A percentile compares a stretch with the other conserved stretches of the same genome.
Conservation (phyloP, 64 coral and sea anemone species). For the Catalaphyllia jardinei region DNA sequence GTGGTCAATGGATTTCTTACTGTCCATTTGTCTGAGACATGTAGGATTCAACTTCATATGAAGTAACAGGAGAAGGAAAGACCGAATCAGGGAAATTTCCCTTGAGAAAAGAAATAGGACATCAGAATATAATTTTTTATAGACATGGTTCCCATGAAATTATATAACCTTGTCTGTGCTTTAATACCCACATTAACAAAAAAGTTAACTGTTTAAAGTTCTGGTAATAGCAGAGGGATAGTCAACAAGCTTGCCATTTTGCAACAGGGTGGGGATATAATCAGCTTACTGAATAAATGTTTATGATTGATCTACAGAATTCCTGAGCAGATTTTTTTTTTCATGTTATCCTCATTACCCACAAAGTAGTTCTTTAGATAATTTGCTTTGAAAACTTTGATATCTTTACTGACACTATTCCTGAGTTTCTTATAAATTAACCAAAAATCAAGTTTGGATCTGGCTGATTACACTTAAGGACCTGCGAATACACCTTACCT, state of each 20-base stretch:
- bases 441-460: conserved; percentile 6
- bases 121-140: too few species aligned
- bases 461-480: conserved; percentile 18
- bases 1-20: conserved; percentile 53
- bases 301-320: conserved; percentile 53
- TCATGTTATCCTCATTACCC: conserved; percentile 27
- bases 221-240: not conserved
- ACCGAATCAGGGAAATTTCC: not conserved
- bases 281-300: conserved; percentile 30
- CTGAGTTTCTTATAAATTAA: conserved; percentile 38
- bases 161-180: not conserved
- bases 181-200: not conserved
- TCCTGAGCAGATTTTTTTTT: conserved; percentile 53
- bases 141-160: not conserved
- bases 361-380: conserved; percentile 39
- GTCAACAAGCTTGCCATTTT: not conserved
- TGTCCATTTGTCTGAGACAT: conserved; percentile 52
- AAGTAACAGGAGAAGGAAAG: conserved; percentile 31
- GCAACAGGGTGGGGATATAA: not conserved
- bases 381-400: conserved; percentile 20
- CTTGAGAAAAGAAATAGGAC: not conserved
- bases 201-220: not conserved
- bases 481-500: conserved; percentile 32
- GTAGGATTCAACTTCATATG: conserved; percentile 35
- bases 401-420: conserved; percentile 38